A percentile compares a stretch with the other conserved stretches of the same genome.
Evolutionary conservation across 2,888 invertebrate genomes (phyloP).

Genomic region (Tillus elongatus): DNA sequence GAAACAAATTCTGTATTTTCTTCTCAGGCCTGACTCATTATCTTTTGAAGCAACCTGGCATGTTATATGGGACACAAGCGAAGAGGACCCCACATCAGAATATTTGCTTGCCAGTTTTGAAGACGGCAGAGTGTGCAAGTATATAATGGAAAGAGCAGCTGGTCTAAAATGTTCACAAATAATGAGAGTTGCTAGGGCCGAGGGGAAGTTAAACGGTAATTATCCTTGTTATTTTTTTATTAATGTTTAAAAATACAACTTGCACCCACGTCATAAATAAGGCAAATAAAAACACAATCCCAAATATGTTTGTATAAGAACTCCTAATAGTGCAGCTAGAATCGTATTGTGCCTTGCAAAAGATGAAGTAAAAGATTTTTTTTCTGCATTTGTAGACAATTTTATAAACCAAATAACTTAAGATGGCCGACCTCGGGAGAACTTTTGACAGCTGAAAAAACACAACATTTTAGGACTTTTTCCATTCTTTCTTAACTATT

Average conservation of each 20-base stretch:
- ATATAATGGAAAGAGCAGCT: constrained; percentile 12
- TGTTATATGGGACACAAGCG: constrained; percentile 25
- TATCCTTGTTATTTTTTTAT: constrained; percentile 27
- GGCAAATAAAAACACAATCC: too few species aligned
- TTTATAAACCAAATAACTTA: too few species aligned
- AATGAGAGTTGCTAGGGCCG: constrained; percentile 56
- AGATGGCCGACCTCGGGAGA: too few species aligned
- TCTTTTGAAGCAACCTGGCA: constrained; percentile 29
- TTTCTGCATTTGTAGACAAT: neutral
- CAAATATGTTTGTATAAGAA: too few species aligned
- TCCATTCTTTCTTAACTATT: too few species aligned
- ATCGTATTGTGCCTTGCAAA: too few species aligned
- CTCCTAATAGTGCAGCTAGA: too few species aligned
- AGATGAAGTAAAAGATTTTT: neutral
- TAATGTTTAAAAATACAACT: neutral
- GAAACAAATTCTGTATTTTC: too few species aligned
- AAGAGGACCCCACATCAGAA: constrained; percentile 19
- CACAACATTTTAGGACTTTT: too few species aligned
- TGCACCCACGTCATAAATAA: too few species aligned
- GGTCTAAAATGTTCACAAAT: constrained; percentile 40
- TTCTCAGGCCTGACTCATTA: constrained; percentile 4
- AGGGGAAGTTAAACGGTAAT: constrained; percentile 56
- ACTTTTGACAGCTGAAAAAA: too few species aligned
- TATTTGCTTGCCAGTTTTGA: constrained; percentile 44
- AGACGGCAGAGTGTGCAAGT: constrained; percentile 43